A percentile compares a stretch with the other conserved stretches of the same genome.
Evolutionary conservation across 1,140 invertebrate species (phyloP).

Genomic region (Centruroides sculpturatus): DNA sequence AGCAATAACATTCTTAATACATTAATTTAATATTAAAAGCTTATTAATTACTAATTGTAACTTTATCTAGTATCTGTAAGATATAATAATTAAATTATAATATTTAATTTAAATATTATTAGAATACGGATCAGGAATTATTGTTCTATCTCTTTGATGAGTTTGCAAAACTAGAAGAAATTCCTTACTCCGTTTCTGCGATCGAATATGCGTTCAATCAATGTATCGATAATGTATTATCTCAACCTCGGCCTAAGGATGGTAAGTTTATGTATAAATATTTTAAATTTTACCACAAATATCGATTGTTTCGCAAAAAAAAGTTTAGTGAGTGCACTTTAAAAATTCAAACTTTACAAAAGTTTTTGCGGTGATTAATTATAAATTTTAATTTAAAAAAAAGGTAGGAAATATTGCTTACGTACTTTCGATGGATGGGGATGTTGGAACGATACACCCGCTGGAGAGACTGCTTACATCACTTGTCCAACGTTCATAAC

Average conservation of each 20-base stretch:
- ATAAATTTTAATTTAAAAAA: neutral
- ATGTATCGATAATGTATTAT: constrained; percentile 6
- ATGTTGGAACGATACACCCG: constrained; percentile 68
- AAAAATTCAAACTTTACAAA: neutral
- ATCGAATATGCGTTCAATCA: constrained; percentile 10
- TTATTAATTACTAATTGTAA: too few relatives aligned
- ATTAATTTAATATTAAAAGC: too few relatives aligned
- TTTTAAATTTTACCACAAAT: neutral
- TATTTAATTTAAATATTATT: neutral
- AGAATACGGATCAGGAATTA: constrained; percentile 6
- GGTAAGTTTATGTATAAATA: neutral
- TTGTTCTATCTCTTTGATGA: constrained; percentile 8
- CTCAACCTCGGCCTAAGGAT: neutral
- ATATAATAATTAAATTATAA: neutral
- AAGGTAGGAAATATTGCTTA: constrained; percentile 40
- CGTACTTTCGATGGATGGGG: constrained; percentile 69
- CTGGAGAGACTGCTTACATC: constrained; percentile 49
- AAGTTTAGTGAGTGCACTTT: neutral
- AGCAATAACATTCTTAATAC: too few relatives aligned
- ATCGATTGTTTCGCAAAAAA: neutral
- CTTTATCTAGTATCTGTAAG: neutral
- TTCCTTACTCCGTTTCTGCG: constrained; percentile 4
- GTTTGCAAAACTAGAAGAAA: constrained; percentile 3
- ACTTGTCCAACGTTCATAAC: constrained; percentile 60
- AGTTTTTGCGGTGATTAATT: neutral